Evolutionary conservation across 2,888 invertebrate species (phyloP).

Genomic region (Hirtodrosophila trivittata): DNA sequence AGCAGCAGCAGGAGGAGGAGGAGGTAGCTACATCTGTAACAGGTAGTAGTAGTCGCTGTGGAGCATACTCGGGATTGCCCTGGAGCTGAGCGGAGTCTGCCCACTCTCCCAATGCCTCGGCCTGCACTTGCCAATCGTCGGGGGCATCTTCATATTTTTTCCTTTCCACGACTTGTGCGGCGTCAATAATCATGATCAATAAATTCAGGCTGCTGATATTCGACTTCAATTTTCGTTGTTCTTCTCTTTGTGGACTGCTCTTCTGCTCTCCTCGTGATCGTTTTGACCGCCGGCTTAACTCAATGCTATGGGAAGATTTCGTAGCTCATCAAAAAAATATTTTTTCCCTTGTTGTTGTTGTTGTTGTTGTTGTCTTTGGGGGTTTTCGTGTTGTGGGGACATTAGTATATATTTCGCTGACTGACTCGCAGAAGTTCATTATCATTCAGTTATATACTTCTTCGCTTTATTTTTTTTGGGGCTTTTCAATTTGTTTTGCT

Average conservation of each 20-base stretch:
- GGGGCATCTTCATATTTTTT: conserved; percentile 55
- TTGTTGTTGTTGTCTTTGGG: conserved; percentile 8
- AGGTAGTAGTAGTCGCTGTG: conserved; percentile 35
- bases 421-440: conserved; percentile 54
- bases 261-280: conserved; percentile 60
- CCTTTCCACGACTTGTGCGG: conserved; percentile 74
- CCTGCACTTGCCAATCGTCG: conserved; percentile 62
- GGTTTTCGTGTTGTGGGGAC: conserved; percentile 62
- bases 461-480: conserved; percentile 1
- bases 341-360: conserved; percentile 14
- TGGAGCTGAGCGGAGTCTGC: conserved; percentile 18
- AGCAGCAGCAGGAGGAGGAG: background rate
- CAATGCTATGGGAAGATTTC: conserved; percentile 68
- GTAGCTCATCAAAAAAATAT: conserved; percentile 40
- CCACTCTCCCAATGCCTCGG: conserved; percentile 10
- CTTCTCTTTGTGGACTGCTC: conserved; percentile 12
- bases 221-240: conserved; percentile 18
- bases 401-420: conserved; percentile 54
- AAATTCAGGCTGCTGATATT: conserved; percentile 67
- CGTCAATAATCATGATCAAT: conserved; percentile 76
- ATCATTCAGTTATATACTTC: conserved; percentile 46
- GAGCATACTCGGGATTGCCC: conserved; percentile 18
- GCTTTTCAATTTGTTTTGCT: conserved; percentile 62
- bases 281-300: conserved; percentile 53
- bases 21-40: conserved; percentile 29